These are phyloP conservation scores for Idris sp. DNA, from an alignment of 1,140 invertebrate species.

Conservation along the genomic window DNA sequence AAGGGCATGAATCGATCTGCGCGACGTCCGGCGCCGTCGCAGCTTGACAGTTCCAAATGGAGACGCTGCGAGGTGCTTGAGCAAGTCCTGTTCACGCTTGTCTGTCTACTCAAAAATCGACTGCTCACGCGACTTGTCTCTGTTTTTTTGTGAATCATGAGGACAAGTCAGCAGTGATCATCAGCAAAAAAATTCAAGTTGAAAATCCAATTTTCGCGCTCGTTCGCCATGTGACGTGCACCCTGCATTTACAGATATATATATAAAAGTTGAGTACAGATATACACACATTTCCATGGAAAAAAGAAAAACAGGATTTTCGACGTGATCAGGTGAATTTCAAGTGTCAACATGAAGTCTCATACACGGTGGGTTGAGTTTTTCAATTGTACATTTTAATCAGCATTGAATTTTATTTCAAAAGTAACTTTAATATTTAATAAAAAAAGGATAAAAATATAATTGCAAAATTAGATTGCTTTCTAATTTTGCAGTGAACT, in stretches of 20 bases:
- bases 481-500: too few relatives aligned
- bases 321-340: slow-evolving; percentile 43
- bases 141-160: slow-evolving; percentile 25
- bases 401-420: too few relatives aligned
- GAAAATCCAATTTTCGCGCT: slow-evolving; percentile 29
- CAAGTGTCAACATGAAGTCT: slow-evolving; percentile 45
- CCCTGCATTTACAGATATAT: too few relatives aligned
- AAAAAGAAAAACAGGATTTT: too few relatives aligned
- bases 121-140: slow-evolving; percentile 24
- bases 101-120: slow-evolving; percentile 46
- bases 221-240: slow-evolving; percentile 44
- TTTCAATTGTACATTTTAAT: too few relatives aligned
- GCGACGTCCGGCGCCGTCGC: slow-evolving; percentile 59
- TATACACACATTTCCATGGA: too few relatives aligned
- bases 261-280: too few relatives aligned
- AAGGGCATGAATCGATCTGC: slow-evolving; percentile 56
- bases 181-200: slow-evolving; percentile 9
- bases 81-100: slow-evolving; percentile 47
- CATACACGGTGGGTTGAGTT: slow-evolving; percentile 52
- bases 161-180: not conserved
- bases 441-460: too few relatives aligned
- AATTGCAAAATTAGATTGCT: too few relatives aligned
- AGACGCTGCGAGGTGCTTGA: slow-evolving; percentile 57
- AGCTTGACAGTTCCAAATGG: slow-evolving; percentile 61
- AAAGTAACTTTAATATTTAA: too few relatives aligned